Evolutionary conservation across 1,140 invertebrate species (phyloP), one percentile per base, ranked within the genome.

Genomic region (Drosophila malerkotliana): DNA sequence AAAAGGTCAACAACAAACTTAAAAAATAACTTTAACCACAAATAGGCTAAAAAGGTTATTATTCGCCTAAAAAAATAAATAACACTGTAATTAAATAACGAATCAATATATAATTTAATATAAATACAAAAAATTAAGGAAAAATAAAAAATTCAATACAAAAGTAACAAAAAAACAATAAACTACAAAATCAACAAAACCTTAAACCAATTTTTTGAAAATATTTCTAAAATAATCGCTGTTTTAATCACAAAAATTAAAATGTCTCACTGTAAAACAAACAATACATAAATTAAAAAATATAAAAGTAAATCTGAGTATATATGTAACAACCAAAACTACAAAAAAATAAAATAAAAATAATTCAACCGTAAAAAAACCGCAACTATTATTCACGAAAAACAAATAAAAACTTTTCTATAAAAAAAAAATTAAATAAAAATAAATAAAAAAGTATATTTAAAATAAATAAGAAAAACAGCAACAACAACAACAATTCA

Each of bases 401-500:
- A 32, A n/a, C 4, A 59, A 60, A 5, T 28, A 47, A 24, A 34
- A 67, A 32, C 12, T 14, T 41, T 12, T 28, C 32, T 28, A 8
- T 1, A 66, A 34, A 8, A 28, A 12, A 24, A 32, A 12, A 15
- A 18, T n/a, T n/a, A n/a, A n/a, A n/a, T n/a, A 28, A 21, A 39
- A 41, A 3, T 37, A 26, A 64, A 34, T 9, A 30, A 28, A 8
- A 34, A 24, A 37, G 18, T 30, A 48, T 37, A 30, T 21, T n/a
- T 30, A 39, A 28, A n/a, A 61, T 28, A 15, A 63, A 32, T 24
- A 9, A 15, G 26, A 30, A 32, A 44, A 7, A 18, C 18, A 18
- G 18, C 18, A 56, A 34, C 10, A 32, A 52, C 34, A 67, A 44
- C 12, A 58, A 47, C 60, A 63, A 52, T 39, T 21, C 45, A 45